Evolutionary conservation across 2,888 invertebrate genomes (phyloP).

Genomic region (Drosophila vallismaia): DNA sequence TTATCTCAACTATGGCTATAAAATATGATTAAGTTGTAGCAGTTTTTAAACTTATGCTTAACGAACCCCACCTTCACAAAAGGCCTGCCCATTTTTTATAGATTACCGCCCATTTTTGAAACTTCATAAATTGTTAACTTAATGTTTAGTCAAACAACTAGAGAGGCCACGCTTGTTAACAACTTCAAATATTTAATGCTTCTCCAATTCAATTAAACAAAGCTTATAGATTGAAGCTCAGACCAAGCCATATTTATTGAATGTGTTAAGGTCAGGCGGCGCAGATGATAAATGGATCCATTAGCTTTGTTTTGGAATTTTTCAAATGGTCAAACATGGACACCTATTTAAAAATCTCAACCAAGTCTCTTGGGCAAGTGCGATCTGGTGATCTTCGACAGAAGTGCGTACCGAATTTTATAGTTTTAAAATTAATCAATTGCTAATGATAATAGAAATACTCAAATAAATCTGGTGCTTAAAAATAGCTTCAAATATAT

Average conservation of each 20-base stretch:
- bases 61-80: not conserved
- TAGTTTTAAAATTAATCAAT: not conserved
- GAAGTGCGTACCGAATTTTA: not conserved
- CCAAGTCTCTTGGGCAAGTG: conserved; percentile 6
- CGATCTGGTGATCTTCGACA: not conserved
- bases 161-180: conserved; percentile 54
- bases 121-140: conserved; percentile 6
- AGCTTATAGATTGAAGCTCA: conserved; percentile 37
- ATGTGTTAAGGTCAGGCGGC: conserved; percentile 51
- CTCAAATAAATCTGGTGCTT: not conserved
- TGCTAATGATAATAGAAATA: not conserved
- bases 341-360: conserved; percentile 1
- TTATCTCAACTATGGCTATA: not conserved
- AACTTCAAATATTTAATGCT: conserved; percentile 67
- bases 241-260: conserved; percentile 20
- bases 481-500: conserved; percentile 3
- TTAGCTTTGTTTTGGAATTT: conserved; percentile 26
- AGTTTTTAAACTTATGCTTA: not conserved
- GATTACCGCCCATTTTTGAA: not conserved
- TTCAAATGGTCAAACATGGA: conserved; percentile 5
- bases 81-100: not conserved
- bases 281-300: conserved; percentile 36
- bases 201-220: conserved; percentile 50
- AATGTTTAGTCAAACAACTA: conserved; percentile 30
- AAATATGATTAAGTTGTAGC: not conserved